Conservation (phyloP, 2,888 invertebrate genomes). For the Sminthurides aquaticus region DNA sequence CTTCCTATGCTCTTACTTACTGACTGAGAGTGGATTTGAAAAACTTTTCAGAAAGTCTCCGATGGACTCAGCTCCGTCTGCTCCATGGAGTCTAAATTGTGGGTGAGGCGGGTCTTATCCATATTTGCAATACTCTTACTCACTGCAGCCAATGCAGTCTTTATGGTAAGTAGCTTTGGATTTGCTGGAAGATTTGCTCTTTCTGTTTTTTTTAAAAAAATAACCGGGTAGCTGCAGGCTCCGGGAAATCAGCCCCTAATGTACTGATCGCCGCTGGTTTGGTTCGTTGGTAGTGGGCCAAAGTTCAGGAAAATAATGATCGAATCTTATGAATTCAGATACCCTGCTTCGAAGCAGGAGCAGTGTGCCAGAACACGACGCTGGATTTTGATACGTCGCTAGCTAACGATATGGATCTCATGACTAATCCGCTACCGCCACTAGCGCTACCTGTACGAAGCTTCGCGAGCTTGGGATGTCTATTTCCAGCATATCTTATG, state of each 20-base stretch:
- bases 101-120: conserved; percentile 54
- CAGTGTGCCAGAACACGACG: conserved; percentile 27
- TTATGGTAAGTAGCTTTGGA: conserved; percentile 52
- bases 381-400: neutral
- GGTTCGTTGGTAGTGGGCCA: too few species aligned
- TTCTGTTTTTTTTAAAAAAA: too few species aligned
- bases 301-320: neutral
- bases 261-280: too few species aligned
- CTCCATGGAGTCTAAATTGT: conserved; percentile 43
- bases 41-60: conserved; percentile 33
- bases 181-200: neutral
- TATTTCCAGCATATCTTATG: conserved; percentile 67
- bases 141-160: conserved; percentile 55
- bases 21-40: neutral
- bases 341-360: conserved; percentile 37
- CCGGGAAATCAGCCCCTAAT: too few species aligned
- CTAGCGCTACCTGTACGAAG: conserved; percentile 36
- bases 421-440: conserved; percentile 31
- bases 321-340: conserved; percentile 25
- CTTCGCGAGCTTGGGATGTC: conserved; percentile 48
- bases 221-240: too few species aligned
- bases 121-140: conserved; percentile 55
- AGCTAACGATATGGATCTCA: conserved; percentile 10
- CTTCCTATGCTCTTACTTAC: too few species aligned
- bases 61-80: conserved; percentile 32